These are phyloP conservation scores for Chaenogobius annularis DNA, from an alignment of 2,113 vertebrate species.

Conservation along the genomic window DNA sequence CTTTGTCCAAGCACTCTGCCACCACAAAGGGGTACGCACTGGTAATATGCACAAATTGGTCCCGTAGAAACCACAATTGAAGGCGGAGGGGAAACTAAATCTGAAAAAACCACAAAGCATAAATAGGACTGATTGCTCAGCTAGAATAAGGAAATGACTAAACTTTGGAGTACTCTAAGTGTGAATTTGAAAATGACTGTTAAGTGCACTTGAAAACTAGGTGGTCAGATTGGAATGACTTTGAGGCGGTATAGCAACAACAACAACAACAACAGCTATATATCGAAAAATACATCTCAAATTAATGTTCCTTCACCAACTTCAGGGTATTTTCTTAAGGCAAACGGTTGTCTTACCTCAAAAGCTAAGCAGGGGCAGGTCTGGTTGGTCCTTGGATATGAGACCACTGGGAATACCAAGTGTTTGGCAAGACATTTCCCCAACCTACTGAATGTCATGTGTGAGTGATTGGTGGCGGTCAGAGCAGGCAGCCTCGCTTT, in stretches of 20 bases:
- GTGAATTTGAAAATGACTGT: slow-evolving; percentile 45
- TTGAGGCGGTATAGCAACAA: slow-evolving; percentile 36
- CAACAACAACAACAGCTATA: no score
- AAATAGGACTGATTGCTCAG: slow-evolving; percentile 45
- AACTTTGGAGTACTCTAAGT: slow-evolving; percentile 37
- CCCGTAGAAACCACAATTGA: slow-evolving; percentile 62
- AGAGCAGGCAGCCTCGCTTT: no score
- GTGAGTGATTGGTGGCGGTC: no score
- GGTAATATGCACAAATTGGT: slow-evolving; percentile 66
- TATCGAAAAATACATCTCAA: no score
- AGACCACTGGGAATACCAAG: no score
- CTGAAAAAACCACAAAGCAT: slow-evolving; percentile 5
- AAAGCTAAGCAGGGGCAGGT: no score
- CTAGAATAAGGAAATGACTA: slow-evolving; percentile 38
- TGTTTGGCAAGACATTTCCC: no score
- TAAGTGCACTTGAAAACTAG: background rate
- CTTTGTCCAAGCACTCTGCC: slow-evolving; percentile 33
- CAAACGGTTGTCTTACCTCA: background rate
- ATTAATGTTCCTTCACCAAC: no score
- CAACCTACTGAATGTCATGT: no score
- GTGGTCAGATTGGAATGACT: slow-evolving; percentile 47
- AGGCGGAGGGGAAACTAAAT: slow-evolving; percentile 32
- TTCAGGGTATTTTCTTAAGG: no score
- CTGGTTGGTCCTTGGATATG: no score
- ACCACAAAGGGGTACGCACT: slow-evolving; percentile 44